These are phyloP conservation scores for Protophormia terraenovae DNA, from an alignment of 2,888 invertebrate species.

Conservation along the genomic window DNA sequence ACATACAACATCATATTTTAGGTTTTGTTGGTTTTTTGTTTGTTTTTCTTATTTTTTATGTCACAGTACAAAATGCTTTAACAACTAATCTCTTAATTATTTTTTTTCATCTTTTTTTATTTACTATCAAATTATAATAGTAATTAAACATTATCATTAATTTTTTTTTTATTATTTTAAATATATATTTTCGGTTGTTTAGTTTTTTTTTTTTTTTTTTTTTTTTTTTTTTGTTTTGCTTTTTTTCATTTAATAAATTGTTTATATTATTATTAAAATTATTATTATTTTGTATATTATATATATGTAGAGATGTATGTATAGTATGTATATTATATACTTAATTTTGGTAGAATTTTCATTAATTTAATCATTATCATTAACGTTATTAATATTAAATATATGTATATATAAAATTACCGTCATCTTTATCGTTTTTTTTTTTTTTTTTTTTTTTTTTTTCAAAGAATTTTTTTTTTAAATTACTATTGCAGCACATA, in stretches of 20 bases:
- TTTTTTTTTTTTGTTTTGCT: no score
- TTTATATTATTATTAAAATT: slow-evolving; percentile 42
- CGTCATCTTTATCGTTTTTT: slow-evolving; percentile 27
- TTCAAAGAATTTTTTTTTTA: slow-evolving; percentile 29
- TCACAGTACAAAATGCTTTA: slow-evolving; percentile 71
- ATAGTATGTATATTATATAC: slow-evolving; percentile 34
- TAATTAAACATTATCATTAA: slow-evolving; percentile 61
- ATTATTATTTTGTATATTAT: slow-evolving; percentile 40
- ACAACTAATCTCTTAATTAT: slow-evolving; percentile 70
- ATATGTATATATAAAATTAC: slow-evolving; percentile 55
- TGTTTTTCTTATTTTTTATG: slow-evolving; percentile 67
- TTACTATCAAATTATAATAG: slow-evolving; percentile 64
- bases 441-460: not conserved
- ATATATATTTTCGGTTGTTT: slow-evolving; percentile 59
- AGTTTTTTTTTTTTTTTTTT: slow-evolving; percentile 8
- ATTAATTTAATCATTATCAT: slow-evolving; percentile 46
- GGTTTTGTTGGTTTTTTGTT: slow-evolving; percentile 51
- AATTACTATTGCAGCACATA: slow-evolving; percentile 60
- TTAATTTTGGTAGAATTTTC: slow-evolving; percentile 57
- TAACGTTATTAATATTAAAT: slow-evolving; percentile 43
- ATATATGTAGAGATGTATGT: slow-evolving; percentile 52
- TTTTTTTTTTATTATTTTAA: slow-evolving; percentile 36
- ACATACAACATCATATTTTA: slow-evolving; percentile 67
- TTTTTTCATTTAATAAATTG: slow-evolving; percentile 45
- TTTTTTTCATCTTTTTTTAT: slow-evolving; percentile 33